Percentiles rank a stretch among this genome's conserved stretches.
Conservation (phyloP, 2,113 vertebrate genomes). For the Vombatus ursinus region DNA sequence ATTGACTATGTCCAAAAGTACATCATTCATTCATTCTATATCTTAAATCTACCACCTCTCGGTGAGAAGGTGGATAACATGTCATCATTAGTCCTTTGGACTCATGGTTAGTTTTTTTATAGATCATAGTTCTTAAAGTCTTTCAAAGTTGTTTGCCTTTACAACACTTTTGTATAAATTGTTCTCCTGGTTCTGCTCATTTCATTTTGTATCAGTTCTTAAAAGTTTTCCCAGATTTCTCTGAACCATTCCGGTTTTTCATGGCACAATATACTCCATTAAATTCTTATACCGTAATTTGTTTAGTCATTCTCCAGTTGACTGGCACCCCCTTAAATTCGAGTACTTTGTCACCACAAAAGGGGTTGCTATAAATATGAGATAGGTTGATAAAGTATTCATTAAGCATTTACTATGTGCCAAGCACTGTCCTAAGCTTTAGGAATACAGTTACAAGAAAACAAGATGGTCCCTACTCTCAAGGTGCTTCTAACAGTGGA, state of each 20-base stretch:
- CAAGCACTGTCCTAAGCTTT: neutral
- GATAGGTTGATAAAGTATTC: no score
- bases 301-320: neutral
- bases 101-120: no score
- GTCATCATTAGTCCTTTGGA: no score
- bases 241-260: neutral
- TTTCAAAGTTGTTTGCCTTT: neutral
- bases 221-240: neutral
- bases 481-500: neutral
- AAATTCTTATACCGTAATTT: neutral
- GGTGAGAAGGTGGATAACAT: no score
- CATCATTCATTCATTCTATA: neutral
- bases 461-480: neutral
- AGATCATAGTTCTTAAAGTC: neutral
- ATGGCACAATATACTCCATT: neutral
- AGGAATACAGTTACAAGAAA: neutral
- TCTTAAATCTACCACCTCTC: no score
- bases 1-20: neutral
- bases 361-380: neutral
- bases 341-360: neutral
- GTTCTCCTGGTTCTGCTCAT: neutral
- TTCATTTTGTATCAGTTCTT: neutral
- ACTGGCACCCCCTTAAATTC: neutral
- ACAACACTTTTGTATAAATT: neutral
- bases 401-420: no score